phyloP scores from a whole-genome alignment of 2,797 vertebrate genomes.

The Oophaga sylvatica region DNA sequence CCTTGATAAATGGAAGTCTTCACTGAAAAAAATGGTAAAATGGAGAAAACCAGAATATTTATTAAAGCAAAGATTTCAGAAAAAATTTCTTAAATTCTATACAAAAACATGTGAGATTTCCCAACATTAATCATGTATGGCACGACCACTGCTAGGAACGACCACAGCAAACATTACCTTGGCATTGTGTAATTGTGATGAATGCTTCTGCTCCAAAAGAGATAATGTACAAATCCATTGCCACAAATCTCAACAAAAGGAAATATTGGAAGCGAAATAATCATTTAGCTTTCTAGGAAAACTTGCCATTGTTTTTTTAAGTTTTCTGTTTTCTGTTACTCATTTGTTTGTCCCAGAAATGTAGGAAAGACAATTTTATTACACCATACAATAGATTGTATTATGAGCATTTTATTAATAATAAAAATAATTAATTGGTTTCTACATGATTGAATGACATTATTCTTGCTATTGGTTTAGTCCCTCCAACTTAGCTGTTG shows the following conservation, averaged over 20 bases:
- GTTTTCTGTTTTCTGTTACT: not conserved
- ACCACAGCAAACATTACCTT: not conserved
- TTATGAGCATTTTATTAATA: not conserved
- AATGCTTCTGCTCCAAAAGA: not conserved
- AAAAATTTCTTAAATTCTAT: not conserved
- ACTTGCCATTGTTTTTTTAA: not conserved
- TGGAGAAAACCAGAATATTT: not conserved
- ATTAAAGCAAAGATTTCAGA: not conserved
- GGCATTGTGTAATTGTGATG: conserved; percentile 3
- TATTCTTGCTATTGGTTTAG: not conserved
- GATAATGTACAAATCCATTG: not conserved
- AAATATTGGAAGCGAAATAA: not conserved
- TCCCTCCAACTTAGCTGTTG: too few species aligned
- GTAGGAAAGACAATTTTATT: not conserved
- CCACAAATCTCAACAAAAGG: not conserved
- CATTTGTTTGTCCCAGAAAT: not conserved
- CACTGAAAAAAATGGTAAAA: not conserved
- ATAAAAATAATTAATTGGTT: not conserved
- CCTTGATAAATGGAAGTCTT: not conserved
- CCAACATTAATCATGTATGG: not conserved
- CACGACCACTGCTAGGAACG: not conserved
- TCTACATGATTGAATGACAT: not conserved
- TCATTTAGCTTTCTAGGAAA: not conserved
- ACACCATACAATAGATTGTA: not conserved
- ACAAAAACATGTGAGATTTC: not conserved